Evolutionary conservation across 2,888 invertebrate species (phyloP).

Genomic region (Atherix ibis): DNA sequence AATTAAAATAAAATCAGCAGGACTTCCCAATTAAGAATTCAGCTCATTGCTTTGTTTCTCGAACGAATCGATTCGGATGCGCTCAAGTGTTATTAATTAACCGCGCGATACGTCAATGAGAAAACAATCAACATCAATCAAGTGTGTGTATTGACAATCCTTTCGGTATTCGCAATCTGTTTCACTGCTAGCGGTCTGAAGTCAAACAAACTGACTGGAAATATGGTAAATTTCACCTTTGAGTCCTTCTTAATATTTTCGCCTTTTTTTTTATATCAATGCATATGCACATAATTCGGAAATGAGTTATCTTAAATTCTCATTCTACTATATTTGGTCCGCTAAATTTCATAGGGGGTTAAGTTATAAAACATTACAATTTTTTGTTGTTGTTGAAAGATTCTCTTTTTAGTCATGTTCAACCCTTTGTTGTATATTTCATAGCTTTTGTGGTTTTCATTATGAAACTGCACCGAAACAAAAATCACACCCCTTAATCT

Average conservation of each 20-base stretch:
- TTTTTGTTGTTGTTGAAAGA: not conserved
- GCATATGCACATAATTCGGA: too few species aligned
- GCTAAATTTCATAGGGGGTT: too few species aligned
- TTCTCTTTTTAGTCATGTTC: not conserved
- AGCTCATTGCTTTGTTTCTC: constrained; percentile 8
- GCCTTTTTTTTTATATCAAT: too few species aligned
- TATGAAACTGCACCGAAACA: constrained; percentile 2
- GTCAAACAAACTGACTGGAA: too few species aligned
- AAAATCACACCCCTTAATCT: constrained; percentile 12
- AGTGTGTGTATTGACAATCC: too few species aligned
- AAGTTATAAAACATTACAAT: not conserved
- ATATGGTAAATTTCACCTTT: too few species aligned
- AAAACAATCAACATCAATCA: too few species aligned
- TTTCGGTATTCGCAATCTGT: too few species aligned
- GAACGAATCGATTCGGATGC: constrained; percentile 8
- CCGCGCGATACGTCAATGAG: constrained; percentile 10
- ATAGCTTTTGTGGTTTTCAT: not conserved
- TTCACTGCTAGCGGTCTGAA: too few species aligned
- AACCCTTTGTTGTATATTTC: constrained; percentile 3
- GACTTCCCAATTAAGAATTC: constrained; percentile 10
- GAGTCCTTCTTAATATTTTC: too few species aligned
- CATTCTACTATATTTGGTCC: too few species aligned
- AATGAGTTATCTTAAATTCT: too few species aligned
- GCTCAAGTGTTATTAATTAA: constrained; percentile 13
- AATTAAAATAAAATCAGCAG: constrained; percentile 10